These are phyloP conservation scores for Cyanocitta stelleri DNA, from an alignment of 2,113 vertebrate species.

Conservation along the genomic window DNA sequence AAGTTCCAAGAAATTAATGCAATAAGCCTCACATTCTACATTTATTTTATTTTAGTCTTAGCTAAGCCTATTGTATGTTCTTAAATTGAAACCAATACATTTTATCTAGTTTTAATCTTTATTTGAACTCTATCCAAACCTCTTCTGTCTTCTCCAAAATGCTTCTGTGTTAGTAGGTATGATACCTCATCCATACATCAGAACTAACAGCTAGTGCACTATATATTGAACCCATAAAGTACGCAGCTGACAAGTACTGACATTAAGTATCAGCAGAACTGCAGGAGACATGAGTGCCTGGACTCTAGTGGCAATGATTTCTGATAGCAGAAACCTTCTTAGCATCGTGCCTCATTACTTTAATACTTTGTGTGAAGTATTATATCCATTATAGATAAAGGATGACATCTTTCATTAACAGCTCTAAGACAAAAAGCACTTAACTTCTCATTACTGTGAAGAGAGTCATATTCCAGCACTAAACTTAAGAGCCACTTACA, in stretches of 20 bases:
- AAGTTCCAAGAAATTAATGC: background rate
- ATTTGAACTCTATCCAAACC: background rate
- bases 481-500: background rate
- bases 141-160: background rate
- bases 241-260: background rate
- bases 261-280: background rate
- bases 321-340: background rate
- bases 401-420: background rate
- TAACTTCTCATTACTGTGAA: background rate
- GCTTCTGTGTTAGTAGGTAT: background rate
- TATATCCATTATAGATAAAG: background rate
- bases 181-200: background rate
- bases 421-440: background rate
- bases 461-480: background rate
- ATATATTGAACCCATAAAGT: background rate
- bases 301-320: background rate
- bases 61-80: background rate
- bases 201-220: background rate
- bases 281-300: background rate
- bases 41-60: background rate
- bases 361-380: background rate
- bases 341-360: background rate
- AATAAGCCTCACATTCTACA: background rate
- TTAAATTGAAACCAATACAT: background rate
- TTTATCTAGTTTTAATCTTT: background rate